Percentiles rank a stretch among this genome's conserved stretches.
These are phyloP conservation scores for Tachyglossus aculeatus DNA, from an alignment of 2,797 vertebrate species.

Conservation along the genomic window DNA sequence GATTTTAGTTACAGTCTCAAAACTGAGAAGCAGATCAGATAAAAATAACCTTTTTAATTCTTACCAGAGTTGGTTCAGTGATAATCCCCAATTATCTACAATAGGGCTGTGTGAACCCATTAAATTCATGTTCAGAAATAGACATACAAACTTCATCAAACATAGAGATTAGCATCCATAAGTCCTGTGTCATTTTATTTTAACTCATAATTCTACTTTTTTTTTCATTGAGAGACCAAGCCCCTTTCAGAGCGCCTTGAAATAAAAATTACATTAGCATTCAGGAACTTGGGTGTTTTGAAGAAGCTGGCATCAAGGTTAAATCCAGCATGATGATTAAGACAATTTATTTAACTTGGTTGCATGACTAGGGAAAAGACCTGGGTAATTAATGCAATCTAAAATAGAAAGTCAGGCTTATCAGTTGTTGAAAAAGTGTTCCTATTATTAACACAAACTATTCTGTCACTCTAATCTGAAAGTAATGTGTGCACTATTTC, in stretches of 20 bases:
- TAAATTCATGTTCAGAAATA: constrained; percentile 7
- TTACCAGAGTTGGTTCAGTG: constrained; percentile 10
- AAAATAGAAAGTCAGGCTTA: constrained; percentile 21
- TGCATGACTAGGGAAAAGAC: not conserved
- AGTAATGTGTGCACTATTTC: constrained; percentile 61
- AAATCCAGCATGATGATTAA: constrained; percentile 35
- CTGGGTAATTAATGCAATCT: constrained; percentile 33
- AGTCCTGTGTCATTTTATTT: not conserved
- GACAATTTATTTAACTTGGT: constrained; percentile 1
- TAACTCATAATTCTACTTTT: constrained; percentile 2
- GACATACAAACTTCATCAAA: not conserved
- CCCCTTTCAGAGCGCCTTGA: not conserved
- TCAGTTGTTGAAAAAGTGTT: constrained; percentile 42
- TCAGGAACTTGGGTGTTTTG: not conserved
- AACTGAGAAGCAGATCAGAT: not conserved
- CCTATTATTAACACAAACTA: constrained; percentile 43
- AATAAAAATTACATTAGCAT: constrained; percentile 14
- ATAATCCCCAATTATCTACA: constrained; percentile 14
- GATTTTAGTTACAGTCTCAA: constrained; percentile 8
- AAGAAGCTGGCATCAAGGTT: constrained; percentile 10
- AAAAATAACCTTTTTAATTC: constrained; percentile 6
- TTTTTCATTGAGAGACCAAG: not conserved
- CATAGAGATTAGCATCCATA: not conserved
- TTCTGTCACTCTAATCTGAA: constrained; percentile 56
- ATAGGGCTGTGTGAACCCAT: not conserved